phyloP scores from a whole-genome alignment of 2,797 vertebrate species.

The Staurois parvus region DNA sequence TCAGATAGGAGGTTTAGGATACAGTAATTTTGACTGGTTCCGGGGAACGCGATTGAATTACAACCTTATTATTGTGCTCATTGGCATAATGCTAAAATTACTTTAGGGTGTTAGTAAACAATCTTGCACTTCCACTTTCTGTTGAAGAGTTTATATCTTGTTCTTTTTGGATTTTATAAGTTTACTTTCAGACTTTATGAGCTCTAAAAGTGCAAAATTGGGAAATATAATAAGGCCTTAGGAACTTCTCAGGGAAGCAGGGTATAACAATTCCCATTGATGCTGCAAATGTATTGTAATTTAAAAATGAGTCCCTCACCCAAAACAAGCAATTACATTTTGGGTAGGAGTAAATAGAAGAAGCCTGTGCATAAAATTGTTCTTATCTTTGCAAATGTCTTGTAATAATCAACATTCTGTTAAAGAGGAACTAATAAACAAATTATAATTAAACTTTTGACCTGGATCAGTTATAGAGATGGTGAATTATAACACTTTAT shows the following conservation, averaged over 20 bases:
- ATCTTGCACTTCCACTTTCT: constrained; percentile 46
- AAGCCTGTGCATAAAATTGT: no score
- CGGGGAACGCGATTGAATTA: constrained; percentile 56
- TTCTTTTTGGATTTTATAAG: constrained; percentile 37
- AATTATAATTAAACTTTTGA: no score
- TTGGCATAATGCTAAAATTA: constrained; percentile 47
- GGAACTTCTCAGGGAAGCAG: constrained; percentile 20
- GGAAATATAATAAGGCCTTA: constrained; percentile 43
- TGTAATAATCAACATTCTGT: no score
- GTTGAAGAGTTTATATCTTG: constrained; percentile 29
- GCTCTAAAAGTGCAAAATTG: constrained; percentile 34
- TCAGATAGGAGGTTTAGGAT: constrained; percentile 49
- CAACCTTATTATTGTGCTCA: constrained; percentile 50
- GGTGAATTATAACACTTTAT: no score
- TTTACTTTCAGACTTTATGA: constrained; percentile 32
- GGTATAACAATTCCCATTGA: constrained; percentile 12
- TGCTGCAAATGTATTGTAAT: constrained; percentile 4
- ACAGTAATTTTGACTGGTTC: constrained; percentile 56
- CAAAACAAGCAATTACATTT: background rate
- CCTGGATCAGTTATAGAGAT: no score
- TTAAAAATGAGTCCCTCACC: background rate
- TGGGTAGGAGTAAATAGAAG: no score
- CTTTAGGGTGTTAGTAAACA: constrained; percentile 55
- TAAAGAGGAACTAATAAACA: no score
- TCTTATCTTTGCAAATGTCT: no score